Base-by-base conservation (phyloP, 1,140 invertebrate species). In the Rhysida immarginata region DNA sequence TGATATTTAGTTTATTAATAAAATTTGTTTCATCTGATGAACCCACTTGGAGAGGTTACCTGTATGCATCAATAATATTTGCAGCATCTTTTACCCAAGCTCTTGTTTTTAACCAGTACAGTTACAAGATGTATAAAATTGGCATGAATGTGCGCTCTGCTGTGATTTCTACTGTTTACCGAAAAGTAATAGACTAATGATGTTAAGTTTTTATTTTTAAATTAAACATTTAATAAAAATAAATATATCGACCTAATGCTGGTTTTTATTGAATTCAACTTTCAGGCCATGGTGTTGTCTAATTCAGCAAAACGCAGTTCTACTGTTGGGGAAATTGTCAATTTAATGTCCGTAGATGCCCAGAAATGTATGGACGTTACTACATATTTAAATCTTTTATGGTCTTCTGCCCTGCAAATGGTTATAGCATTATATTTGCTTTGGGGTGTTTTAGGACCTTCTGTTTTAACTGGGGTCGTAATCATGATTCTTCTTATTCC, bases 41-140 rank as follows among this genome's bases (percentile, higher is more conserved):
- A 14, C 63, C 62, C 21, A 14, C 60, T 11, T 75, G 73, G 72
- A 64, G 69, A 44, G 74, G 74, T 11, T 68, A 66, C 58, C 60
- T 71, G 0, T 75, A 72, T 59, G 67, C 71, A 3, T 27, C 55
- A 5, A 5, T 68, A 1, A 64, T 75, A 59, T 67, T 75, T 25
- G 11, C 61, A 21, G 56, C 53, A 25, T 35, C 59, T 1, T 55
- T 43, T 2, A 5, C 62, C 21, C 60, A 64, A 42, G 16, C 56
- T 50, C 21, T 44, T 14, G 18, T 58, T 58, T 11, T 41, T 11
- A 53, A 29, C 20, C 11, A 25, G 14, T 55, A 25, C 23, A 14
- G 11, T 23, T 25, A n/a, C 18, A 8, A 13, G 24, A 11, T 53
- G 24, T 18, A 20, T 14, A 8, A n/a, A 21, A 8, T 26, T 48